These are phyloP conservation scores for Vireo griseus DNA, from an alignment of 2,797 vertebrate genomes.

Conservation along the genomic window DNA sequence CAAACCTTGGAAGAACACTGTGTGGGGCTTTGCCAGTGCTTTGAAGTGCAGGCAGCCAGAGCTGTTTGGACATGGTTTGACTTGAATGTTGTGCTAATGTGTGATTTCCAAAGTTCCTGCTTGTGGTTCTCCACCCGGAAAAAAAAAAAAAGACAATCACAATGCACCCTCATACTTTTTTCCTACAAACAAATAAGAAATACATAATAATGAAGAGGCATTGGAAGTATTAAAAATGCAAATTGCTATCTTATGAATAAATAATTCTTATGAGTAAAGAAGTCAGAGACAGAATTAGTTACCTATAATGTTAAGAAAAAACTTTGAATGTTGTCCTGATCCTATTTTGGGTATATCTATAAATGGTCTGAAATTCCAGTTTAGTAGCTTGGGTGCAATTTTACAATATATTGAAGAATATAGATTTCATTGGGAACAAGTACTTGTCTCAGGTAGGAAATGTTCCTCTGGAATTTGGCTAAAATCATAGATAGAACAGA, in stretches of 20 bases:
- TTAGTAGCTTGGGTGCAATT: background rate
- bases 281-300: background rate
- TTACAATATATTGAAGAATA: background rate
- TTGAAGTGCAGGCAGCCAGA: conserved; percentile 36
- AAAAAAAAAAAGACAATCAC: background rate
- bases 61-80: conserved; percentile 5
- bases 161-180: background rate
- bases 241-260: background rate
- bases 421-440: background rate
- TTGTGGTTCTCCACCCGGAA: conserved; percentile 31
- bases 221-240: background rate
- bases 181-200: background rate
- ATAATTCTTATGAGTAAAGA: background rate
- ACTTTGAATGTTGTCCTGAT: background rate
- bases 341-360: background rate
- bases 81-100: conserved; percentile 24
- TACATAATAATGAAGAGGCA: background rate
- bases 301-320: background rate
- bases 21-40: conserved; percentile 2
- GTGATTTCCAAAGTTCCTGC: conserved; percentile 34
- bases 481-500: background rate
- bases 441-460: background rate
- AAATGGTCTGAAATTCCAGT: background rate
- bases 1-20: conserved; percentile 12
- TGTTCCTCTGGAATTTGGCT: background rate